Conservation (phyloP, 2,113 vertebrate species). For the Nesogale talazaci region DNA sequence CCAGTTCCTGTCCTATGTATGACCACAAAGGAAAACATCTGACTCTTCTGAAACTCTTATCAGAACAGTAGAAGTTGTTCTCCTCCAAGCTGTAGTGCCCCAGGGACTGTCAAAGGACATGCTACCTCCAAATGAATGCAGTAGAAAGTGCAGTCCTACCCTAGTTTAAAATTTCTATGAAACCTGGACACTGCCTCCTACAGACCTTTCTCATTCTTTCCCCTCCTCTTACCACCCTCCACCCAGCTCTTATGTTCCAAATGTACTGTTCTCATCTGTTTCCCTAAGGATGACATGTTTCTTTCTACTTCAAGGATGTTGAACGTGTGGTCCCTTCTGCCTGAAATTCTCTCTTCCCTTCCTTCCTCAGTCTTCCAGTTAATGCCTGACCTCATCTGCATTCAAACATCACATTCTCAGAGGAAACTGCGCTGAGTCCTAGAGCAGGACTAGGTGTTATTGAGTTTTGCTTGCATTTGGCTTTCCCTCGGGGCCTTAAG, state of each 20-base stretch:
- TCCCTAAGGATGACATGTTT: neutral
- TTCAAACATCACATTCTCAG: neutral
- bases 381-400: neutral
- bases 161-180: neutral
- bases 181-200: neutral
- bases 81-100: neutral
- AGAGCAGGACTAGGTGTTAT: neutral
- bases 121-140: neutral
- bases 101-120: neutral
- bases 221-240: neutral
- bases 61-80: neutral
- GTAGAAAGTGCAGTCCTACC: neutral
- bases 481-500: conserved; percentile 12
- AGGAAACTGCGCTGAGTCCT: neutral
- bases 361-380: neutral
- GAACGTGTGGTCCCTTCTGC: neutral
- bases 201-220: neutral
- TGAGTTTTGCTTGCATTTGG: neutral
- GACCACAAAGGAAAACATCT: conserved; percentile 58
- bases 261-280: neutral
- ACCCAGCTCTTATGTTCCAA: neutral
- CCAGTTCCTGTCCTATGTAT: conserved; percentile 55
- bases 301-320: neutral
- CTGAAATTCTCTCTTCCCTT: neutral
- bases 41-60: conserved; percentile 25